These are phyloP conservation scores for Cottoperca gobio DNA, from an alignment of 2,797 vertebrate species.

Conservation along the genomic window DNA sequence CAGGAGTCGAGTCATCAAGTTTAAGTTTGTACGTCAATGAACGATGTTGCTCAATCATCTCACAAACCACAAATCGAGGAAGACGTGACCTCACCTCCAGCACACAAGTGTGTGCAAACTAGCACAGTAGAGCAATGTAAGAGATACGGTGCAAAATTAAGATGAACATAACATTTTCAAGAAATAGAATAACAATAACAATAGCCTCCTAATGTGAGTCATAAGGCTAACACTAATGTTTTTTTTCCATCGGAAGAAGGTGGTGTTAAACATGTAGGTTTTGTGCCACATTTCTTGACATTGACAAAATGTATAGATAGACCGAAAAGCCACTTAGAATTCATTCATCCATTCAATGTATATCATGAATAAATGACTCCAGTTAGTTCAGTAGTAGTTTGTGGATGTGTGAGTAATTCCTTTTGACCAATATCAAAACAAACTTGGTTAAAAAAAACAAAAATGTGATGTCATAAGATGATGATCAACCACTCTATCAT, in stretches of 20 bases:
- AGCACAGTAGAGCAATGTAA: not conserved
- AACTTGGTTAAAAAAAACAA: not conserved
- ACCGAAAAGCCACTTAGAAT: not conserved
- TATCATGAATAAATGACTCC: not conserved
- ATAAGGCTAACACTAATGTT: not conserved
- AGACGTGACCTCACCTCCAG: slow-evolving; percentile 57
- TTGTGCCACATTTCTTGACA: not conserved
- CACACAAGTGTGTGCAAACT: slow-evolving; percentile 24
- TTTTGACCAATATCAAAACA: not conserved
- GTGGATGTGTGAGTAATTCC: not conserved
- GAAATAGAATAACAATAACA: slow-evolving; percentile 15
- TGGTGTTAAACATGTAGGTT: not conserved
- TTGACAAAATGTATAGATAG: not conserved
- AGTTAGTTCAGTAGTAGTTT: not conserved
- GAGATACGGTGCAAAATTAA: not conserved
- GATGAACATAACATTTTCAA: slow-evolving; percentile 31
- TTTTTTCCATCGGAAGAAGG: slow-evolving; percentile 27
- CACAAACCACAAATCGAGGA: slow-evolving; percentile 69
- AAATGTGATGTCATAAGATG: not conserved
- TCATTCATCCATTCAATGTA: not conserved
- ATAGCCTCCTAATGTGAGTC: slow-evolving; percentile 34
- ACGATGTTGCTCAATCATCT: slow-evolving; percentile 68
- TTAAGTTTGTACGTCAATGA: slow-evolving; percentile 72
- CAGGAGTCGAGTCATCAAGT: slow-evolving; percentile 70
- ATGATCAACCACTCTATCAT: slow-evolving; percentile 5